Base-by-base conservation (phyloP, 1,140 invertebrate genomes). In the Plodia interpunctella region DNA sequence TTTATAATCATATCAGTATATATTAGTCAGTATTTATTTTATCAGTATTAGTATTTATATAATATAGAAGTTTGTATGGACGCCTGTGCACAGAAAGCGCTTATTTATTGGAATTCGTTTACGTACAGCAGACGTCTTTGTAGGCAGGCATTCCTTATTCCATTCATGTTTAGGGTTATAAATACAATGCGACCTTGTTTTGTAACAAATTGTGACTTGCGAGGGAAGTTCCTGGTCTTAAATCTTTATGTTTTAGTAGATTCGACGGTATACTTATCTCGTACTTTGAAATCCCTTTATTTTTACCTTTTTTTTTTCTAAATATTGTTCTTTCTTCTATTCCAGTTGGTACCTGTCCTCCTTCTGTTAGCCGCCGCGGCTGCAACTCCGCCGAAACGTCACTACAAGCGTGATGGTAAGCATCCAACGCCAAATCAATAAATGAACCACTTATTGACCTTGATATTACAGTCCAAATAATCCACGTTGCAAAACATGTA, bases 381-480 rank as follows among this genome's bases (percentile, higher is more conserved):
- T 5, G 20, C 74, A 6, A 66, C 68, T 19, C 62, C 72, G 32
- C 71, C 75, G 4, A 62, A 65, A 21, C 80, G 72, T 55, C 71
- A 77, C 59, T 69, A 72, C 69, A 83, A 83, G 55, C 71, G 80
- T 19, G 80, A 83, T 57, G 80, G 80, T 83, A 72, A 66, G 57
- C 11, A 32, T 44, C 15, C 10, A 15, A n/a, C n/a, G n/a, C n/a
- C n/a, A n/a, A n/a, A n/a, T n/a, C n/a, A n/a, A n/a, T n/a, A n/a
- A n/a, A n/a, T n/a, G n/a, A n/a, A n/a, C n/a, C n/a, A n/a, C n/a
- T n/a, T n/a, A n/a, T n/a, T n/a, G 13, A 28, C 28, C 28, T 28
- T 28, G 28, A 28, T 28, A 28, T 3, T 28, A n/a, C n/a, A n/a
- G n/a, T n/a, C n/a, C n/a, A n/a, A n/a, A n/a, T n/a, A n/a, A n/a